These are phyloP conservation scores for Dendroctonus ponderosae DNA, from an alignment of 1,140 invertebrate genomes.

Conservation along the genomic window DNA sequence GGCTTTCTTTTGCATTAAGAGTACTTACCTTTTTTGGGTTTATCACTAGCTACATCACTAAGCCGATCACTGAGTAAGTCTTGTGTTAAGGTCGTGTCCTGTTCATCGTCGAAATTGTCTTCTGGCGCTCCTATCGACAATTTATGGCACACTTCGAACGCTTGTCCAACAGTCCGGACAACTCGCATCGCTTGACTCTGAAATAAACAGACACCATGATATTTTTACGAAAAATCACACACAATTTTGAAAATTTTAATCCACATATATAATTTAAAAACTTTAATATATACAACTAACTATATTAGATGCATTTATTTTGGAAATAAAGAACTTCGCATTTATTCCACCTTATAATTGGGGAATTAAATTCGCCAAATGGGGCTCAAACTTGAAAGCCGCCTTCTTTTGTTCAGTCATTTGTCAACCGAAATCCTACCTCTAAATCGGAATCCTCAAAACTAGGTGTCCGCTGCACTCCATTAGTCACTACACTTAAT, in stretches of 20 bases:
- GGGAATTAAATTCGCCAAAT: no score
- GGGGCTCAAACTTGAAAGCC: no score
- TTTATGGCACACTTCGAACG: conserved; percentile 99
- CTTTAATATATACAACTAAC: no score
- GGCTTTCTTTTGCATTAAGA: no score
- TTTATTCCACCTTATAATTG: no score
- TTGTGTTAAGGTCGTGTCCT: conserved; percentile 60
- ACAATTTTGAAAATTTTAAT: background rate
- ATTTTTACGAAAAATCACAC: background rate
- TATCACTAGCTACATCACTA: conserved; percentile 57
- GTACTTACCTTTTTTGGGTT: conserved; percentile 59
- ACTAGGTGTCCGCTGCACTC: conserved; percentile 33
- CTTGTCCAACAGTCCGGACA: conserved; percentile 96
- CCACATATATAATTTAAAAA: background rate
- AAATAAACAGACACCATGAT: conserved; percentile 41
- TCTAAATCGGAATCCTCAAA: conserved; percentile 46
- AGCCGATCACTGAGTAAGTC: conserved; percentile 57
- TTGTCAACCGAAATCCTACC: conserved; percentile 34
- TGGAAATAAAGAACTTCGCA: no score
- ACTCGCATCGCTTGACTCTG: conserved; percentile 98
- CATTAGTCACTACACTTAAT: conserved; percentile 31
- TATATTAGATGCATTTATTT: no score
- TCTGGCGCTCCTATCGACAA: conserved; percentile 60
- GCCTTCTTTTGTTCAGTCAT: no score
- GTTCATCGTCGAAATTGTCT: conserved; percentile 61